A percentile compares a stretch with the other conserved stretches of the same genome.
These are phyloP conservation scores for Gadus chalcogrammus DNA, from an alignment of 2,113 vertebrate genomes.

Conservation along the genomic window DNA sequence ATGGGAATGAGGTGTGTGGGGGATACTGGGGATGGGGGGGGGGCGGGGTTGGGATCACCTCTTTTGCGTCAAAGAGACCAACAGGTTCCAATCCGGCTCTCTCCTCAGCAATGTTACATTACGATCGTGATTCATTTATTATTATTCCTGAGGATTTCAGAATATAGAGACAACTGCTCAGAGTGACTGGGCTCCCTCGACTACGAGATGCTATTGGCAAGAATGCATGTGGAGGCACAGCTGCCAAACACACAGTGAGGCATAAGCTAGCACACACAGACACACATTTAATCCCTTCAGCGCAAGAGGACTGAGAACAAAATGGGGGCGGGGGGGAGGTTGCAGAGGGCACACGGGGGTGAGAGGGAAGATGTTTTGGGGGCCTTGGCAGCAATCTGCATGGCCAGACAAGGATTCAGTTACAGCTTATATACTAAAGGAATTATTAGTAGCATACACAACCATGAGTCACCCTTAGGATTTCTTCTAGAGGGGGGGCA, in stretches of 20 bases:
- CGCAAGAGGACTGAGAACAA: constrained; percentile 3
- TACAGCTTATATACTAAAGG: constrained; percentile 60
- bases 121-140: not conserved
- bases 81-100: not conserved
- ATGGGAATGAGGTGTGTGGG: constrained; percentile 27
- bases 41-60: constrained; percentile 38
- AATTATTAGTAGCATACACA: constrained; percentile 45
- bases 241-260: not conserved
- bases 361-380: constrained; percentile 41
- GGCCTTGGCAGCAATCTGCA: constrained; percentile 49
- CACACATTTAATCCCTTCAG: not conserved
- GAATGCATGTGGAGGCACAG: constrained; percentile 30
- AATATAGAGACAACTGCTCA: constrained; percentile 27
- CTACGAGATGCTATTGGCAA: constrained; percentile 35
- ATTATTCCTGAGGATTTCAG: constrained; percentile 27
- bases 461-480: no score
- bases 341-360: constrained; percentile 34
- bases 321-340: constrained; percentile 22
- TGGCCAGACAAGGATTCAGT: constrained; percentile 50
- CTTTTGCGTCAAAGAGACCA: constrained; percentile 13
- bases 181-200: constrained; percentile 24
- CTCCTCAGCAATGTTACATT: not conserved
- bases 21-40: constrained; percentile 45
- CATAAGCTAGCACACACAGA: constrained; percentile 9
- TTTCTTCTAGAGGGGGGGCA: constrained; percentile 7